These are phyloP conservation scores for Axis porcinus DNA, from an alignment of 2,113 vertebrate genomes.

Conservation along the genomic window DNA sequence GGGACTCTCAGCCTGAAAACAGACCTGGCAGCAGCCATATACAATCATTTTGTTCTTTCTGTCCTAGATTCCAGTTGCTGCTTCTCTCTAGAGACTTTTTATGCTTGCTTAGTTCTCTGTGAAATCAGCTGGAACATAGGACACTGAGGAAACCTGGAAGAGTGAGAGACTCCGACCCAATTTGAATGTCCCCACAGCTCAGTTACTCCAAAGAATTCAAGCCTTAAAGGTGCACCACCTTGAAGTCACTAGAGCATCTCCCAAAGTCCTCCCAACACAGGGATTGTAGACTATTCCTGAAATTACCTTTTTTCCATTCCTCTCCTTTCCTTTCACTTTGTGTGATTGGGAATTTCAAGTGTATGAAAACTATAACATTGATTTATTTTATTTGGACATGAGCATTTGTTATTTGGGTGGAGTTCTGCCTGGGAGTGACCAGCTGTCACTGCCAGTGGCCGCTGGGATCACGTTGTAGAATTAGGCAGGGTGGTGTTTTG, in stretches of 20 bases:
- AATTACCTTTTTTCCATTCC: not conserved
- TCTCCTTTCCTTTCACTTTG: not conserved
- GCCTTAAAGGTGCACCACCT: slow-evolving; percentile 45
- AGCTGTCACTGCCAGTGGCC: not conserved
- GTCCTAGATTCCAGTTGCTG: slow-evolving; percentile 65
- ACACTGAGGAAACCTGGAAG: slow-evolving; percentile 30
- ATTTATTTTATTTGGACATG: not conserved
- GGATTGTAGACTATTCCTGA: not conserved
- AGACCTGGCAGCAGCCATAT: not conserved
- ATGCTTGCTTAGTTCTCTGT: slow-evolving; percentile 62
- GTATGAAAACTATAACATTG: not conserved
- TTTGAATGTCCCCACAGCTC: slow-evolving; percentile 37
- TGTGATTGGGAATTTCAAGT: not conserved
- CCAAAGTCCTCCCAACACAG: not conserved
- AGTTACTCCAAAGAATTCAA: slow-evolving; percentile 43
- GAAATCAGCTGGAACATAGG: slow-evolving; percentile 58
- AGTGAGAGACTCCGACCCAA: slow-evolving; percentile 45
- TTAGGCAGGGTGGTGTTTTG: not conserved
- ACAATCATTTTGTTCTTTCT: slow-evolving; percentile 57
- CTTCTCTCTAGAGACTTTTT: slow-evolving; percentile 52
- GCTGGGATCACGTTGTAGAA: not conserved
- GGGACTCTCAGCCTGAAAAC: not conserved
- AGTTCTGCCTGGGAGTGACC: not conserved
- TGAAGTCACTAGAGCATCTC: not conserved
- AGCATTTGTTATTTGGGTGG: not conserved